Evolutionary conservation across 2,888 invertebrate genomes (phyloP), one percentile per base, ranked within the genome.

Genomic region (Lasioglossum zephyrum): DNA sequence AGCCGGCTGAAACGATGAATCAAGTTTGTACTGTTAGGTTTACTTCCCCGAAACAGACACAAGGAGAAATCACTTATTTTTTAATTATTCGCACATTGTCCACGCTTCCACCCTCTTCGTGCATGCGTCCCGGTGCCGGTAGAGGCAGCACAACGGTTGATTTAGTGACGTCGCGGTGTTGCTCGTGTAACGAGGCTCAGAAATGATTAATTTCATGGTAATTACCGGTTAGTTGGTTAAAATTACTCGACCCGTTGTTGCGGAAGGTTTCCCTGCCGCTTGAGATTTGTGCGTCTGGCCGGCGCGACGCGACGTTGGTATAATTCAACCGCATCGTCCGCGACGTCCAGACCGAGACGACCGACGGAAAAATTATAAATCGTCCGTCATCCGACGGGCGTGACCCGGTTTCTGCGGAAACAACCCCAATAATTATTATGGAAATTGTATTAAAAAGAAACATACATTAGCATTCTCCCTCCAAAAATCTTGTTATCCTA

Each of bases 181-280:
- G 49, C 53, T 82, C 86, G 84, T 89, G 86, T 83, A 89, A 83
- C 79, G 85, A 89, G 79, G 81, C 86, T 82, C 72, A 80, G 88
- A 92, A 92, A 93, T 93, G 93, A 94, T 94, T 93, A 93, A 93
- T 93, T 93, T 85, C 92, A 84, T 87, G 91, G 92, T 93, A 93
- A 93, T 94, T 93, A 93, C 92, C 92, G 90, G 91, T 91, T 89
- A 88, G 89, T 91, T 89, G 91, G 91, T 90, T 90, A 88, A 92
- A 92, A 92, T 92, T 92, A 93, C 92, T 90, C 90, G 90, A 81
- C 84, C 85, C 86, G 87, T 83, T 26, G 74, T 73, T 73, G 77
- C 79, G 83, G 83, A 81, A 81, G 82, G 84, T 87, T 87, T 81
- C 87, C 87, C 76, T 75, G 86, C 66, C 73, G 66, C 44, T 57